These are phyloP conservation scores for Micromussa lordhowensis DNA, from an alignment of 92 coral and sea anemone genomes.

Conservation along the genomic window DNA sequence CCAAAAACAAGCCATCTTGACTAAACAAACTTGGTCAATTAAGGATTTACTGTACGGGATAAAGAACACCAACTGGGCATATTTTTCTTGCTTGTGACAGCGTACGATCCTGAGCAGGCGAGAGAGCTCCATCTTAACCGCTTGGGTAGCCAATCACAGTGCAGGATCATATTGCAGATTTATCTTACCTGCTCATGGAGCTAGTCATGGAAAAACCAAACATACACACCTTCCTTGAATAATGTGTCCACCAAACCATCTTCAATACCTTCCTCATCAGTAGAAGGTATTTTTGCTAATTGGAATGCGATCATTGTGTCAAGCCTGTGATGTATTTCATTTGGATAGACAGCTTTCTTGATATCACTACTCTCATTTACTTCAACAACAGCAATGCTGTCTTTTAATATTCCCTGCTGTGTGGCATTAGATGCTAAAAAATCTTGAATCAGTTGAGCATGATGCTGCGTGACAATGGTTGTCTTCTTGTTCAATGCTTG, in stretches of 20 bases:
- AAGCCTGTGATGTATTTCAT: constrained; percentile 22
- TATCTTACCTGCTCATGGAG: too few relatives aligned
- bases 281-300: not conserved
- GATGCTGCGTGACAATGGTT: constrained; percentile 55
- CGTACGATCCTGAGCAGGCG: too few relatives aligned
- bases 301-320: constrained; percentile 22
- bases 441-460: constrained; percentile 14
- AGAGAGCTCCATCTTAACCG: too few relatives aligned
- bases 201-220: not conserved
- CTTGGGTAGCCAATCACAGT: too few relatives aligned
- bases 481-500: constrained; percentile 78
- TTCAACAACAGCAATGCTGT: not conserved
- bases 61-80: too few relatives aligned
- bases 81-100: too few relatives aligned
- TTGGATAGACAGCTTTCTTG: constrained; percentile 3
- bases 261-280: not conserved
- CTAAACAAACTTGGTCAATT: too few relatives aligned
- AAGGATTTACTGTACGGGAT: too few relatives aligned
- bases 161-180: too few relatives aligned
- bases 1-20: too few relatives aligned
- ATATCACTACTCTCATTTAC: not conserved
- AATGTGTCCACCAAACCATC: constrained; percentile 19
- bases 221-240: constrained; percentile 19
- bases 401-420: not conserved
- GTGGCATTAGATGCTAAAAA: not conserved